phyloP scores from a whole-genome alignment of 1,140 invertebrate genomes.

The Caerostris darwini region DNA sequence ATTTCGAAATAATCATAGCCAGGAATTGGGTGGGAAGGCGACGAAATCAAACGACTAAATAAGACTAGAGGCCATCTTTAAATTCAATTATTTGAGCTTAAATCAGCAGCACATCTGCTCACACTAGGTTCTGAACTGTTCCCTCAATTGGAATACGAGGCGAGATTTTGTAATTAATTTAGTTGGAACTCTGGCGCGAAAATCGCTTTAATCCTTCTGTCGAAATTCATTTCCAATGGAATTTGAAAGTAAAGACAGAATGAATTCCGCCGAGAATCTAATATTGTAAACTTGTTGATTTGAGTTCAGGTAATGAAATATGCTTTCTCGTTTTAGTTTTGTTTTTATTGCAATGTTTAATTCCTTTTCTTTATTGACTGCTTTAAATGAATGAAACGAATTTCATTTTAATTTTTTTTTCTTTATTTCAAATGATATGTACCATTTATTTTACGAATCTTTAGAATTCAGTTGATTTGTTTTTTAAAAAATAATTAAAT shows the following conservation, averaged over 20 bases:
- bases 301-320: background rate
- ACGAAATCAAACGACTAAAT: conserved; percentile 39
- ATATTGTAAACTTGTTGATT: conserved; percentile 19
- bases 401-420: background rate
- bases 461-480: too few species aligned
- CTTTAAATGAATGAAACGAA: background rate
- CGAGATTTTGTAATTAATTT: conserved; percentile 68
- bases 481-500: too few species aligned
- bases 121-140: conserved; percentile 24
- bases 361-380: background rate
- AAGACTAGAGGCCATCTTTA: conserved; percentile 42
- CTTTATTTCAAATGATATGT: too few species aligned
- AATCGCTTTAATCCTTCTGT: conserved; percentile 29
- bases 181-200: conserved; percentile 20
- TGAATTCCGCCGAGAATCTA: background rate
- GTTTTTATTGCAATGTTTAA: background rate
- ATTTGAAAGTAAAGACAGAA: conserved; percentile 7
- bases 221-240: conserved; percentile 4
- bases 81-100: conserved; percentile 70
- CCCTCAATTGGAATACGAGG: conserved; percentile 15
- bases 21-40: background rate
- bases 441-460: too few species aligned
- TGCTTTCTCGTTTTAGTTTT: background rate
- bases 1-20: conserved; percentile 25
- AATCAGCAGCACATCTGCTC: conserved; percentile 63